Evolutionary conservation across 2,113 vertebrate genomes (phyloP).

Genomic region (Passer montanus): DNA sequence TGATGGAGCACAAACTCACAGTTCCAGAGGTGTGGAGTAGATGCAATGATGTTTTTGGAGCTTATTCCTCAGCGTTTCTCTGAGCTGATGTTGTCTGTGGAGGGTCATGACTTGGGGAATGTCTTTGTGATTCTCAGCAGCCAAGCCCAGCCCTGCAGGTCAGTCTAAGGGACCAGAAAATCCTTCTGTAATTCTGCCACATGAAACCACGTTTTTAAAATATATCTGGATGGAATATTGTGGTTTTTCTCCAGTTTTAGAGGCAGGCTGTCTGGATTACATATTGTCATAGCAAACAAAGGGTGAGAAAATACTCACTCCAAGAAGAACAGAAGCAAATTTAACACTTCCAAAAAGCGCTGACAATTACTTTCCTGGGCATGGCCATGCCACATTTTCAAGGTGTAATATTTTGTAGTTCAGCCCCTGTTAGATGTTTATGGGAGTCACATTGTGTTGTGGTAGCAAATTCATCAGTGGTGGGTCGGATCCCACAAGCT

Average conservation of each 20-base stretch:
- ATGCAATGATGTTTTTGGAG: background rate
- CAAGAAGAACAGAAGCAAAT: background rate
- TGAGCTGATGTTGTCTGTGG: background rate
- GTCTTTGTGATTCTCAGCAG: fast-evolving
- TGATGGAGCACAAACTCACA: background rate
- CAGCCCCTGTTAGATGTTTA: background rate
- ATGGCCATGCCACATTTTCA: fast-evolving
- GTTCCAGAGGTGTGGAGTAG: background rate
- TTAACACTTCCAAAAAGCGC: background rate
- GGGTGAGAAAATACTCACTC: background rate
- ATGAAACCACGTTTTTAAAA: background rate
- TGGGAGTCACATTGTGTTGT: background rate
- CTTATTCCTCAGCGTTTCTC: background rate
- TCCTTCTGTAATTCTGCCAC: background rate
- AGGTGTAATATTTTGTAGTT: background rate
- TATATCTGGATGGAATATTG: background rate
- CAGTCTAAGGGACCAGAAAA: background rate
- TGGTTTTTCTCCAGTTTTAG: background rate
- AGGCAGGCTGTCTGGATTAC: background rate
- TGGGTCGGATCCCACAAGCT: background rate
- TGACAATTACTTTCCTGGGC: background rate
- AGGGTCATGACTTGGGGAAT: background rate
- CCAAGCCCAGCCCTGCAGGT: background rate
- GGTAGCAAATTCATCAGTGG: background rate
- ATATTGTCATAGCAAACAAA: background rate